Evolutionary conservation across 2,888 invertebrate species (phyloP), one percentile per base, ranked within the genome.

Genomic region (Hecatera dysodea): DNA sequence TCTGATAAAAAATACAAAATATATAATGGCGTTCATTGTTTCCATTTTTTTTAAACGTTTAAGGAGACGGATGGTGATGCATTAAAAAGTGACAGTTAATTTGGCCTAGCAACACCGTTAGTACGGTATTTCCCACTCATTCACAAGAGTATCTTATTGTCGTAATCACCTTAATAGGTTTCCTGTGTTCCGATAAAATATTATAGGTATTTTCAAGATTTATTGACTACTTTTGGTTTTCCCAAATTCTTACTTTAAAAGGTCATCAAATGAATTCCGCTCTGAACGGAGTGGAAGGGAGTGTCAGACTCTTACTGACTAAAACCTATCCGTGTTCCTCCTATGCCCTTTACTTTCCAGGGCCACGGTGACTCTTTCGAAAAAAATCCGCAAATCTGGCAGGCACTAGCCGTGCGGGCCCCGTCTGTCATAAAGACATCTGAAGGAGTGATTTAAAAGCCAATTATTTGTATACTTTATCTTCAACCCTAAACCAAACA

Each of bases 401-500:
- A n/a, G n/a, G n/a, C n/a, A n/a, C n/a, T n/a, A n/a, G n/a, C n/a
- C n/a, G n/a, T n/a, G n/a, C n/a, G n/a, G n/a, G n/a, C n/a, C n/a
- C n/a, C n/a, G n/a, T n/a, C n/a, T n/a, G n/a, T n/a, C n/a, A n/a
- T n/a, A n/a, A n/a, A n/a, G n/a, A n/a, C n/a, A n/a, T n/a, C n/a
- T n/a, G n/a, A n/a, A n/a, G n/a, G n/a, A n/a, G n/a, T n/a, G n/a
- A n/a, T n/a, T n/a, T n/a, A n/a, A n/a, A n/a, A n/a, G n/a, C n/a
- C n/a, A n/a, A n/a, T 42, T 33, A n/a, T 22, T 42, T 42, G 60
- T 73, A 6, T 12, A 3, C 39, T 44, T 44, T 44, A 19, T n/a
- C 5, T 9, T 12, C 72, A 81, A 44, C 78, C 72, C 57, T 76
- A 77, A 17, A 22, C 15, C 11, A 59, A 65, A 33, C 39, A 65